Base-by-base conservation (phyloP, 2,113 vertebrate genomes). In the Ameiurus melas region DNA sequence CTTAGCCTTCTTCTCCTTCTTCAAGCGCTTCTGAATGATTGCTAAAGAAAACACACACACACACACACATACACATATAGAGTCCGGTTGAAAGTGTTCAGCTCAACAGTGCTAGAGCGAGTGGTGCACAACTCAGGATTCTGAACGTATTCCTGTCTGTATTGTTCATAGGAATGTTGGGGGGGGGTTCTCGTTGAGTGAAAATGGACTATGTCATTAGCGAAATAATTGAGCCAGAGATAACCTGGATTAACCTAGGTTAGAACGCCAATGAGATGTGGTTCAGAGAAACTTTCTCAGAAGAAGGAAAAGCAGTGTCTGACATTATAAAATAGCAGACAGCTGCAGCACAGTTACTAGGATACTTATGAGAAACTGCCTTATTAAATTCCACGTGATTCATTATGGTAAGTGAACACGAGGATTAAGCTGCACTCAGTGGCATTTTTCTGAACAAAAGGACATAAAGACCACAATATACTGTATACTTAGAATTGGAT, bases 1-100 rank as follows among this genome's bases (percentile, higher is more conserved):
- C 95, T 99, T 99, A 75, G 98, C 98, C 90, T 99, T 99, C 94
- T 99, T 99, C 94, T 99, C 98, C 93, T 99, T 99, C 96, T 99
- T 99, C 96, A 99, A 94, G 90, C 98, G 97, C 90, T 99, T 99
- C 95, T 99, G 98, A 95, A 99, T 96, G 94, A 99, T 99, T 90
- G 98, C 98, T 99, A 89, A 78, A 86, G 53, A 2, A 30, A 83
- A 77, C 55, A 80, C 90, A 89, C 82, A 30, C 27, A 62, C 2
- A 85, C 47, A 86, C 1, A 57, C 30, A 12, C 53, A 85, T 16
- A 53, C 22, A 78, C 9, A 66, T 62, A 71, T 33, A 53, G 68
- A 51, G 36, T 39, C 33, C 16, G 62, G 43, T 75, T 71, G 58
- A 73, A 62, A 36, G 77, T 79, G 22, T 3, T 68, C 36, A 51